Conservation (phyloP, 2,797 vertebrate species). For the Etheostoma perlongum region DNA sequence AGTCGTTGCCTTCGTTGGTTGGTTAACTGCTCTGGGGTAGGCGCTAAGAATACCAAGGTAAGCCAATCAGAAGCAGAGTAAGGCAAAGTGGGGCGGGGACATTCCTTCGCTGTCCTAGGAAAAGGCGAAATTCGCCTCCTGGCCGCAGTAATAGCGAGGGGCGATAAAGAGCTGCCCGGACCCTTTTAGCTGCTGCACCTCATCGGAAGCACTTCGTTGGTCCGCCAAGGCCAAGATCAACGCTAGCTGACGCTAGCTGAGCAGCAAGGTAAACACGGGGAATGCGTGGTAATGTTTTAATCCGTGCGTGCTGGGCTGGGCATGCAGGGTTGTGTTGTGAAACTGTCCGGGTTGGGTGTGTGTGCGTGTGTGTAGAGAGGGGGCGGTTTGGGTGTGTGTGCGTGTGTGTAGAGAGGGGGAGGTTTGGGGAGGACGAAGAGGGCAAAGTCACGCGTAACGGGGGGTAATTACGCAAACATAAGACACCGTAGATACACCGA, state of each 20-base stretch:
- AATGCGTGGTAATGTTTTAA: accelerated
- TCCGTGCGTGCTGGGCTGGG: accelerated
- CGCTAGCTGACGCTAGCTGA: slow-evolving; percentile 3
- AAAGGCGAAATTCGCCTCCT: too few species aligned
- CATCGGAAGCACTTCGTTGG: slow-evolving; percentile 77
- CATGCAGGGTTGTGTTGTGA: accelerated
- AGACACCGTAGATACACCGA: not conserved
- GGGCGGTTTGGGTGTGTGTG: not conserved
- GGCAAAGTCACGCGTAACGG: slow-evolving; percentile 82
- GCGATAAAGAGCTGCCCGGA: slow-evolving; percentile 9
- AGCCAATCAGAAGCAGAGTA: too few species aligned
- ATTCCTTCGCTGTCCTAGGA: too few species aligned
- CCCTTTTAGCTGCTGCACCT: slow-evolving; percentile 13
- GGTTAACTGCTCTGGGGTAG: too few species aligned
- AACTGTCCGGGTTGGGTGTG: not conserved
- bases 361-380: not conserved
- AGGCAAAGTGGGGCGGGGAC: too few species aligned
- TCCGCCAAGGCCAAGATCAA: slow-evolving; percentile 67
- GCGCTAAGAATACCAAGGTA: too few species aligned
- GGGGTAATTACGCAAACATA: slow-evolving; percentile 47
- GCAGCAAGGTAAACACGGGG: slow-evolving; percentile 64
- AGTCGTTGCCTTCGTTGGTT: too few species aligned
- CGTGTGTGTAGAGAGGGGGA: not conserved
- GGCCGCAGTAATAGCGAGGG: not conserved
- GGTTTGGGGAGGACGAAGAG: slow-evolving; percentile 29